Evolutionary conservation across 2,888 invertebrate species (phyloP).

Genomic region (Diplazon laetatorius): DNA sequence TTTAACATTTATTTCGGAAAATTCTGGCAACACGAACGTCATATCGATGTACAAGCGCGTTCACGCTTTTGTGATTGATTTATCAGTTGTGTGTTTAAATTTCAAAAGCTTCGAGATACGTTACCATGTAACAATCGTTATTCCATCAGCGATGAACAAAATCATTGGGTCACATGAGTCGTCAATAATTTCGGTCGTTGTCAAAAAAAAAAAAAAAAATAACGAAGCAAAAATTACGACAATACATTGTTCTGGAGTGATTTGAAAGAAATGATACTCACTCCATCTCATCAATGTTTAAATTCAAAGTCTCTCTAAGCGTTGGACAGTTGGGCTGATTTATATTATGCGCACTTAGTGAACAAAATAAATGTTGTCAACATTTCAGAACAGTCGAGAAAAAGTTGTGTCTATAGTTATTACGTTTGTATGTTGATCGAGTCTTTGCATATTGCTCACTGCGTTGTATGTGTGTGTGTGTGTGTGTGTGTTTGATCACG

Average conservation of each 20-base stretch:
- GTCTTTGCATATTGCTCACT: conserved; percentile 4
- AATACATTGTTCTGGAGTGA: too few relatives aligned
- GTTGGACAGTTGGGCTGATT: too few relatives aligned
- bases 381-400: too few relatives aligned
- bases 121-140: not conserved
- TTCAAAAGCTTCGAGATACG: not conserved
- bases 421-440: not conserved
- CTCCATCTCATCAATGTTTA: too few relatives aligned
- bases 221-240: too few relatives aligned
- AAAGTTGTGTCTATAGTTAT: not conserved
- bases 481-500: conserved; percentile 26
- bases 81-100: conserved; percentile 31
- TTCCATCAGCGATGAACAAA: not conserved
- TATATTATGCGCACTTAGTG: too few relatives aligned
- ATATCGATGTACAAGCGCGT: conserved; percentile 26
- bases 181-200: not conserved
- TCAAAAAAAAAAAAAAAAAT: too few relatives aligned
- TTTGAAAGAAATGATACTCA: too few relatives aligned
- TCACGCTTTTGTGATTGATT: conserved; percentile 42
- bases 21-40: conserved; percentile 33
- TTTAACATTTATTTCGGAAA: conserved; percentile 48
- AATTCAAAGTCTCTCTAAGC: too few relatives aligned
- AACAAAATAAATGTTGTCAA: too few relatives aligned
- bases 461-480: conserved; percentile 13
- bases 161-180: not conserved